These are phyloP conservation scores for Parotocinclus haroldoi DNA, from an alignment of 2,797 vertebrate genomes.

Conservation along the genomic window DNA sequence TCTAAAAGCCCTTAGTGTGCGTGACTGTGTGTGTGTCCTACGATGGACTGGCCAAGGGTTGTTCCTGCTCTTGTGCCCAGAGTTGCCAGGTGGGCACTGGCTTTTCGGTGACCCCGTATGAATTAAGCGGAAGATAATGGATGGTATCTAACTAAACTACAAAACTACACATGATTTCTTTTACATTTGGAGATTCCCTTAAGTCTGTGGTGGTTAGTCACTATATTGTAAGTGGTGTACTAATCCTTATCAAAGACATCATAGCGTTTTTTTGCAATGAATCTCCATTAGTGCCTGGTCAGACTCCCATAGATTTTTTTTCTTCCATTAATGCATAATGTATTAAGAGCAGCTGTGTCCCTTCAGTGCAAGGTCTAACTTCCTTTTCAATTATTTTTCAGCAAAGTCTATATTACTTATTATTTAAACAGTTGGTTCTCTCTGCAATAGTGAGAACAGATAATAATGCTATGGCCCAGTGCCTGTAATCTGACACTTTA, in stretches of 20 bases:
- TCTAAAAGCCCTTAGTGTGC: too few relatives aligned
- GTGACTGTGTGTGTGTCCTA: too few relatives aligned
- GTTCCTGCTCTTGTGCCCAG: too few relatives aligned
- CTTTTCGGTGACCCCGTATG: too few relatives aligned
- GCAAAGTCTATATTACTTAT: slow-evolving; percentile 67
- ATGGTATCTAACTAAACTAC: too few relatives aligned
- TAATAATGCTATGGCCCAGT: slow-evolving; percentile 70
- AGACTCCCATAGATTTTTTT: slow-evolving; percentile 99
- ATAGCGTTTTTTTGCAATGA: slow-evolving; percentile 96
- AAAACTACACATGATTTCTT: too few relatives aligned
- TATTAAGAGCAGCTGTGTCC: slow-evolving; percentile 87
- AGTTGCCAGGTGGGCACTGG: too few relatives aligned
- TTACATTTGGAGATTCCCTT: too few relatives aligned
- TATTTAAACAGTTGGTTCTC: slow-evolving; percentile 95
- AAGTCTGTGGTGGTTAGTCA: slow-evolving; percentile 90
- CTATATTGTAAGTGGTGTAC: slow-evolving; percentile 88
- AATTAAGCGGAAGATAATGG: too few relatives aligned
- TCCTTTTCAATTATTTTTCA: slow-evolving; percentile 53
- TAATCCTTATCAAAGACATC: slow-evolving; percentile 99
- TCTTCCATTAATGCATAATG: slow-evolving; percentile 90
- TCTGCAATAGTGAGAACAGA: slow-evolving; percentile 86
- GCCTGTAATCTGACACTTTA: slow-evolving; percentile 78
- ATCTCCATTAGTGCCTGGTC: slow-evolving; percentile 97
- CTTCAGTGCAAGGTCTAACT: slow-evolving; percentile 90
- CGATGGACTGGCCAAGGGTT: too few relatives aligned